phyloP scores from a whole-genome alignment of 2,113 vertebrate species.

The Pteronura brasiliensis region DNA sequence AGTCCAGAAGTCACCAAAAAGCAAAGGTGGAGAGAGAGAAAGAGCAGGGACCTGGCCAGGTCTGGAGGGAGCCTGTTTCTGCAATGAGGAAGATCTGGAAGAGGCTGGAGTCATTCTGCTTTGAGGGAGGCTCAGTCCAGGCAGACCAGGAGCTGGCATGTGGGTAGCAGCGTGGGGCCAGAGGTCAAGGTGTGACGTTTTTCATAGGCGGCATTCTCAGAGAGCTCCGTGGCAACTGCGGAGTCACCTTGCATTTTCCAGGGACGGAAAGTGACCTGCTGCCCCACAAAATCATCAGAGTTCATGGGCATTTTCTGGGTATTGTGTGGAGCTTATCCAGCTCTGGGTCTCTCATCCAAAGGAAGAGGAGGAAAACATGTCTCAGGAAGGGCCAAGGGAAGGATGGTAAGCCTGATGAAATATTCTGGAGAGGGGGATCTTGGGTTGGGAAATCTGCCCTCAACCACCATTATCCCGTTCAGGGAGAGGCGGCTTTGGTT shows the following conservation, averaged over 20 bases:
- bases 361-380: not conserved
- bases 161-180: not conserved
- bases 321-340: not conserved
- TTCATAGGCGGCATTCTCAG: not conserved
- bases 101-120: not conserved
- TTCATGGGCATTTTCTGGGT: not conserved
- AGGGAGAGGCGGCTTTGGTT: not conserved
- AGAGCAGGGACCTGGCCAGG: not conserved
- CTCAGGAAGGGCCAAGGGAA: not conserved
- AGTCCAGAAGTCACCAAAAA: not conserved
- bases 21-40: not conserved
- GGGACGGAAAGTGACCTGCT: not conserved
- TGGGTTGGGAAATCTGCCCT: not conserved
- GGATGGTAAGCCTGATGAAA: not conserved
- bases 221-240: not conserved
- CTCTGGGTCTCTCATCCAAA: not conserved
- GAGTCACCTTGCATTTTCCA: not conserved
- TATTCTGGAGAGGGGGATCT: not conserved
- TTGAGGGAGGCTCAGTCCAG: not conserved
- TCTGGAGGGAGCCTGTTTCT: not conserved
- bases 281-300: not conserved
- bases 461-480: not conserved
- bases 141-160: accelerated
- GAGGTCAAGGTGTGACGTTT: not conserved
- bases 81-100: not conserved